Base-by-base conservation (phyloP, 2,113 vertebrate genomes). In the Phocoena phocoena region DNA sequence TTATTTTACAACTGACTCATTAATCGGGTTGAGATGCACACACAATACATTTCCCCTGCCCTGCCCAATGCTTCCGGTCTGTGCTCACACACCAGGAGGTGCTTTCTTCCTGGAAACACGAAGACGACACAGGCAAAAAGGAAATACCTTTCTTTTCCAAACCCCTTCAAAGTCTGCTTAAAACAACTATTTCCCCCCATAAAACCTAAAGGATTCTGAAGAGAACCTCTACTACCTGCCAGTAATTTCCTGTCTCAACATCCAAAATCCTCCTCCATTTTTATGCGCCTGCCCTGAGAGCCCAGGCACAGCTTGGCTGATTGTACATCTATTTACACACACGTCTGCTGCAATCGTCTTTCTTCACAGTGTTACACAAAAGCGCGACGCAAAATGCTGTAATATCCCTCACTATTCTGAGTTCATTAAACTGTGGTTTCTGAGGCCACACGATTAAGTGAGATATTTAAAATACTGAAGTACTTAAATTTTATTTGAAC, bases 241-340 rank as follows among this genome's bases (percentile, higher is more conserved):
- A 26, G 50, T 31, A 53, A 80, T 67, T 70, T 81, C 73, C 62
- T 81, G 55, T 26, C 8, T 47, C 87, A 47, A 26, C 62, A 50
- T 14, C 18, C 36, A 23, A 62, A 87, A 63, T 12, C 15, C 53
- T 33, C 36, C 18, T 38, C 26, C 4, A 8, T 12, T 23, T 91
- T 60, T 58, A 21, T 18, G 7, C n/a, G 73, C 44, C 47, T 28
- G 14, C 2, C 50, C 36, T 6, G 23, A 31, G 55, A 23, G 53
- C 28, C 47, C 67, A 71, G 11, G 18, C 5, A 21, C 15, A 90
- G 20, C n/a, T 58, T 0, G 33, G n/a, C 25, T 60, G 55, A 8
- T 0, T 8, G n/a, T 15, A 5, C 1, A 33, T 4, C 33, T 53
- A 2, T n/a, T 50, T 23, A 15, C 33, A 63, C 5, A n/a, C 6